A percentile compares a stretch with the other conserved stretches of the same genome.
phyloP scores from a whole-genome alignment of 2,113 vertebrate genomes.

The Corapipo altera region DNA sequence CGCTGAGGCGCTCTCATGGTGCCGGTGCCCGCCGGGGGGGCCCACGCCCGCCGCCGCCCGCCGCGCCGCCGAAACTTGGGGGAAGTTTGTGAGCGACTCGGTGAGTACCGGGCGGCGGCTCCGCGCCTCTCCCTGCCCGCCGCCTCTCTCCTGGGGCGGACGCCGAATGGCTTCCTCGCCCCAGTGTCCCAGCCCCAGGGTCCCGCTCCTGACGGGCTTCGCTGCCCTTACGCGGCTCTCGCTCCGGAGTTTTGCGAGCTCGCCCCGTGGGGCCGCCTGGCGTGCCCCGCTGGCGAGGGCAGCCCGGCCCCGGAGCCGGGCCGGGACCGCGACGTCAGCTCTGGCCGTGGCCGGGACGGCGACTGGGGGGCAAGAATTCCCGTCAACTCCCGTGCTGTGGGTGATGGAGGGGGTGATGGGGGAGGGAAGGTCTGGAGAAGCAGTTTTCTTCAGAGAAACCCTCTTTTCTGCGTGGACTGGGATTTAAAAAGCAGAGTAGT shows the following conservation, averaged over 20 bases:
- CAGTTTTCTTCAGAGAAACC: background rate
- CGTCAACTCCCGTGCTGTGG: background rate
- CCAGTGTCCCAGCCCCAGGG: background rate
- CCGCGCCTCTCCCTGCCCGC: background rate
- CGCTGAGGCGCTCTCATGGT: background rate
- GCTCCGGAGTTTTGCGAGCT: no score
- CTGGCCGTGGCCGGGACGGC: background rate
- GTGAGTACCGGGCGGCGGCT: background rate
- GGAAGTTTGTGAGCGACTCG: constrained; percentile 1
- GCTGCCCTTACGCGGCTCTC: background rate
- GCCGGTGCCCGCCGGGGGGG: background rate
- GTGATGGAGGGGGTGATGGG: background rate
- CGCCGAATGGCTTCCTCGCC: background rate
- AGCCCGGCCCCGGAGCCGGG: background rate
- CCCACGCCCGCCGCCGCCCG: background rate
- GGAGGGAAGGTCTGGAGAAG: background rate
- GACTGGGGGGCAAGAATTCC: background rate
- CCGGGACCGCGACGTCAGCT: background rate
- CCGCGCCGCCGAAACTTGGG: background rate
- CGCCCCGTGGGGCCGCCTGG: background rate
- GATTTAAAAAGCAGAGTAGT: background rate
- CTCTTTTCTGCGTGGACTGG: background rate
- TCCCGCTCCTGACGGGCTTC: background rate
- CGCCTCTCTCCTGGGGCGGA: no score
- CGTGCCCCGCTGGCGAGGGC: background rate